Evolutionary conservation across 2,888 invertebrate genomes (phyloP).

Genomic region (Acleris cristana): DNA sequence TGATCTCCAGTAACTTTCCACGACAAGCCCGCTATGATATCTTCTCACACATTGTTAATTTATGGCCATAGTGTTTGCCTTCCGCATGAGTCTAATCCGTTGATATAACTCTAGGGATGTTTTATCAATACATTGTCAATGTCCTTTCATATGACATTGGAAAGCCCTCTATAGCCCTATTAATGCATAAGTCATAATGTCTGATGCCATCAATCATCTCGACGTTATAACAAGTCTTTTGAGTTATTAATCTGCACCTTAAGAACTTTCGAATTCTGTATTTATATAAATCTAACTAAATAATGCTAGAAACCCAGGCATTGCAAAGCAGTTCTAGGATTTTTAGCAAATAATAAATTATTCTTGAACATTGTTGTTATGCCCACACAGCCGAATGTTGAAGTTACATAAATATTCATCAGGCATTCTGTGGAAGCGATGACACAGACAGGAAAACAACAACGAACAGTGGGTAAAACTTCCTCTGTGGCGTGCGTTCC

Average conservation of each 20-base stretch:
- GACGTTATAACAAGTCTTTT: conserved; percentile 1
- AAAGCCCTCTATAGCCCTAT: conserved; percentile 21
- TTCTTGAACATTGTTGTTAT: conserved; percentile 30
- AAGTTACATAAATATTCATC: conserved; percentile 45
- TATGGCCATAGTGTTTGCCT: conserved; percentile 22
- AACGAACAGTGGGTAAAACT: conserved; percentile 52
- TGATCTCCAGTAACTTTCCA: conserved; percentile 4
- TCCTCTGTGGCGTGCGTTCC: conserved; percentile 50
- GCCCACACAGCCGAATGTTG: conserved; percentile 40
- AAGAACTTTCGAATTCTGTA: background rate
- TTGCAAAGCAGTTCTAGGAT: conserved; percentile 4
- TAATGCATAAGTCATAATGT: conserved; percentile 12
- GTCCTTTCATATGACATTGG: conserved; percentile 28
- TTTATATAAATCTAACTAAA: conserved; percentile 3
- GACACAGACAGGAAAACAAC: conserved; percentile 57
- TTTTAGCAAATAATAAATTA: conserved; percentile 23
- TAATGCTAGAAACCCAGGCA: background rate
- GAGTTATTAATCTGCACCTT: background rate
- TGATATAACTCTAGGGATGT: conserved; percentile 14
- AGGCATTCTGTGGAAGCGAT: conserved; percentile 50
- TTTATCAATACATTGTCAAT: conserved; percentile 25
- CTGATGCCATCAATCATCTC: background rate
- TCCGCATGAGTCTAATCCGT: conserved; percentile 22
- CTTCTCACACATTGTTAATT: conserved; percentile 8
- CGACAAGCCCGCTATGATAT: conserved; percentile 7